Conservation (phyloP, 2,113 vertebrate species). For the Leucosticte australis region DNA sequence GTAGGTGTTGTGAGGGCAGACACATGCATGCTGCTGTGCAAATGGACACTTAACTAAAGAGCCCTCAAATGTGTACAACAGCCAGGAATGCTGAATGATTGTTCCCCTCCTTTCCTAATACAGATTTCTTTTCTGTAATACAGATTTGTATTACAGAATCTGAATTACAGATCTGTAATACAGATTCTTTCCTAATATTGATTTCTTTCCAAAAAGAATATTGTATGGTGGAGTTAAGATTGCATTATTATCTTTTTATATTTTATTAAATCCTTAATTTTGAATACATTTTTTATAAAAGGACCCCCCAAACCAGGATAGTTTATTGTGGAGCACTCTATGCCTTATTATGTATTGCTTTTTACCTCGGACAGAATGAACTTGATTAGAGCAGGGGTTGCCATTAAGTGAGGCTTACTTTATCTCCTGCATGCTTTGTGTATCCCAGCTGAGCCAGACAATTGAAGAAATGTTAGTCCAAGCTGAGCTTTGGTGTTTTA, state of each 20-base stretch:
- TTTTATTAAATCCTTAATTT: conserved; percentile 31
- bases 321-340: neutral
- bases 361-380: conserved; percentile 20
- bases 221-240: neutral
- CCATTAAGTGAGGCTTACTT: conserved; percentile 38
- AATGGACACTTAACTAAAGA: neutral
- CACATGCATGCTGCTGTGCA: neutral
- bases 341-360: neutral
- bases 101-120: neutral
- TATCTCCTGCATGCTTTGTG: neutral
- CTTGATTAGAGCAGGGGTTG: conserved; percentile 26
- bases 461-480: conserved; percentile 35
- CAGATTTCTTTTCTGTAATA: neutral
- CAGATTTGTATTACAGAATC: too few relatives aligned
- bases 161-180: too few relatives aligned
- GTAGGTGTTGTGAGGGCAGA: neutral
- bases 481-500: conserved; percentile 57
- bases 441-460: conserved; percentile 48
- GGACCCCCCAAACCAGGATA: neutral
- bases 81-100: neutral
- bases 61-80: neutral
- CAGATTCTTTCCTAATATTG: neutral
- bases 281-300: conserved; percentile 7
- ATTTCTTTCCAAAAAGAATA: neutral
- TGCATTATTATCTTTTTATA: neutral